A percentile compares a stretch with the other conserved stretches of the same genome.
Evolutionary conservation across 2,797 vertebrate species (phyloP).

Genomic region (Oreonectes daqikongensis): DNA sequence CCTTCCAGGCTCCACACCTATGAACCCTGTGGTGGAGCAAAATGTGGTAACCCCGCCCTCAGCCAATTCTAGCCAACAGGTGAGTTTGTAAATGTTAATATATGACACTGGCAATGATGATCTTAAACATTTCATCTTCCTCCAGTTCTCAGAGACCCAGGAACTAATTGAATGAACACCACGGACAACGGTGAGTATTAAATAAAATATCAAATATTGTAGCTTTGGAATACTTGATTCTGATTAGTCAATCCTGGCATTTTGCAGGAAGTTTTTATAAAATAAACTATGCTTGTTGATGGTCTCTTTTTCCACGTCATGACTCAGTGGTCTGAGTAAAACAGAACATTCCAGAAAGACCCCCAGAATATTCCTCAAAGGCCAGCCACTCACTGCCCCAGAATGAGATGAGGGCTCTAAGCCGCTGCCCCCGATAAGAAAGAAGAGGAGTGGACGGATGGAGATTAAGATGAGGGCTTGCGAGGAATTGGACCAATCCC

Average conservation of each 20-base stretch:
- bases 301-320: constrained; percentile 20
- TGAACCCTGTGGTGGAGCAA: constrained; percentile 80
- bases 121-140: background rate
- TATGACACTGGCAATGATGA: background rate
- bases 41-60: constrained; percentile 84
- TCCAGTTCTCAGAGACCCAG: constrained; percentile 82
- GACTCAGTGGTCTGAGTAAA: constrained; percentile 29
- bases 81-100: constrained; percentile 55
- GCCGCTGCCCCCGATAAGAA: constrained; percentile 69
- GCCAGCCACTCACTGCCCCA: constrained; percentile 74
- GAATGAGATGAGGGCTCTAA: constrained; percentile 62
- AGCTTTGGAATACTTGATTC: background rate
- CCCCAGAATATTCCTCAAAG: constrained; percentile 74
- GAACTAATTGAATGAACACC: constrained; percentile 81
- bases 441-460: constrained; percentile 67
- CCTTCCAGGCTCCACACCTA: constrained; percentile 79
- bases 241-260: background rate
- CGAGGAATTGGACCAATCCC: constrained; percentile 55
- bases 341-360: constrained; percentile 71
- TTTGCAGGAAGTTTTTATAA: background rate
- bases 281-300: background rate
- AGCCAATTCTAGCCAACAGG: constrained; percentile 91
- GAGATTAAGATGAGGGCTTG: constrained; percentile 53
- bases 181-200: constrained; percentile 64
- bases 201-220: background rate